Base-by-base conservation (phyloP, 2,113 vertebrate genomes). In the Acrocephalus arundinaceus region DNA sequence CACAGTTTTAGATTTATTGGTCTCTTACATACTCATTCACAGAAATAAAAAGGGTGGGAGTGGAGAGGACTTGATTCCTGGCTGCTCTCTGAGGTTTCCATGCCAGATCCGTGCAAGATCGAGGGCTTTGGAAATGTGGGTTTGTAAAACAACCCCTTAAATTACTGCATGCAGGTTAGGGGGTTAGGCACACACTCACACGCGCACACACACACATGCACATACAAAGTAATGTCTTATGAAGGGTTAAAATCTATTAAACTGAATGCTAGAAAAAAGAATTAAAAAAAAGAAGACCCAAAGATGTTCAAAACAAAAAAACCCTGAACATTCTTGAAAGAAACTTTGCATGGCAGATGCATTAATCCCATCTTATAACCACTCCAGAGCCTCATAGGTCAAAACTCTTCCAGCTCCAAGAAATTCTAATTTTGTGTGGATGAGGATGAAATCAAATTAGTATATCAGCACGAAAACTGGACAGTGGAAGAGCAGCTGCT, bases 11-110 rank as follows among this genome's bases (percentile, higher is more conserved):
- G 85, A 87, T 96, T 95, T 96, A 97, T 95, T 88, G 85, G 84
- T 96, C 95, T 96, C 96, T 95, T 94, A 86, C 63, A 93, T 87
- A 79, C 75, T 90, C 90, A 92, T 96, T 96, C 97, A 96, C 85
- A 96, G 94, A 91, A 96, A 96, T 91, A 96, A 93, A 91, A 93
- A 92, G 73, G 91, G 79, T 9, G 59, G 93, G 86, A 91, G 74
- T 55, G 21, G 68, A 92, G 80, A 97, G 52, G 65, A 68, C 72
- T 83, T 52, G 78, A 67, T 91, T 95, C 93, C 86, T 96, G 89
- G 90, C 94, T 96, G 76, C 25, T 91, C 45, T 68, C 57, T 54
- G 85, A 87, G 35, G 23, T 94, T 96, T 93, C 80, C 49, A 27
- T 92, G 93, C 94, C 94, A 93, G 80, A 87, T 86, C 52, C 19